Base-by-base conservation (phyloP, 2,888 invertebrate genomes). In the Neuroscelio doddi region DNA sequence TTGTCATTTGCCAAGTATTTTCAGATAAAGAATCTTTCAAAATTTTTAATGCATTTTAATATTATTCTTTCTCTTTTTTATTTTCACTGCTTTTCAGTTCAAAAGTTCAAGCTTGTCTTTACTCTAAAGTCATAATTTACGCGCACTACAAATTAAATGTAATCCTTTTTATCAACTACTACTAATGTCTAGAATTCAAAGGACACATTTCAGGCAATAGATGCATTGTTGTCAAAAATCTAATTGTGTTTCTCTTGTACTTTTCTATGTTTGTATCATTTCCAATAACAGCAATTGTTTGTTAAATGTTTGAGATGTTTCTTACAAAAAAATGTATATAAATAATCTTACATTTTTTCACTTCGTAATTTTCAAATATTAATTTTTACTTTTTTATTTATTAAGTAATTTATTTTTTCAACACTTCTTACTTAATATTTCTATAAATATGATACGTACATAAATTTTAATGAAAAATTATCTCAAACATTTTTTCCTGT, bases 81-180 rank as follows among this genome's bases (percentile, higher is more conserved):
- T 27, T 36, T 53, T 24, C 34, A 47, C 47, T 50, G 49, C 36
- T 52, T 56, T 21, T 52, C 52, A 34, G 49, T 63, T 49, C 62
- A 51, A 45, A 58, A 64, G 58, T 46, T 50, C 29, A 64, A 64
- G 64, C 50, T 26, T 45, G 47, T 39, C 41, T 51, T 64, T 59
- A 51, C 45, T 51, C 64, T 64, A 58, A 58, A 36, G 34, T 58
- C 47, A 64, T 41, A 34, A 16, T 50, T 64, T 44, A 47, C 58
- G 58, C 59, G 29, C 49, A 63, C 52, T 59, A 63, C 55, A 32
- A 30, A 42, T 45, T 50, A 45, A 49, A 30, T 26, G 21, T 41
- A n/a, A 21, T 55, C 46, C 12, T 32, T 59, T 46, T 36, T 10
- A 29, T 51, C 12, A 51, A 44, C 64, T 64, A 64, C 59, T 14